Evolutionary conservation across 2,113 vertebrate species (phyloP).

Genomic region (Phylloscopus trochiloides): DNA sequence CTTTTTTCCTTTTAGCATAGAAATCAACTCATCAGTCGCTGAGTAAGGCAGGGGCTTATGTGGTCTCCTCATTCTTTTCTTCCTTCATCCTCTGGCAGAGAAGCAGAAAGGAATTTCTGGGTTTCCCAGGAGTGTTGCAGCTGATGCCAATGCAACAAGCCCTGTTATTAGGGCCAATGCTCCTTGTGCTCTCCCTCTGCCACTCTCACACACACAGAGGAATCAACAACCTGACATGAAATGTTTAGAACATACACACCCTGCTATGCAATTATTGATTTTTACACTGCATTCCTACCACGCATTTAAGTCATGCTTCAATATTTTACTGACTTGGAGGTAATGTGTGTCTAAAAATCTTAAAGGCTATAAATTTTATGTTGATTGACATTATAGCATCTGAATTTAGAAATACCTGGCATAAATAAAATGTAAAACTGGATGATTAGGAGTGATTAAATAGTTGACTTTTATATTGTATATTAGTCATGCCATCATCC

Average conservation of each 20-base stretch:
- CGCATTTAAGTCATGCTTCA: not conserved
- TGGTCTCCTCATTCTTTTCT: not conserved
- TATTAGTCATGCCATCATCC: slow-evolving; percentile 44
- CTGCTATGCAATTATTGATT: not conserved
- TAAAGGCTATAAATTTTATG: not conserved
- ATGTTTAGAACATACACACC: not conserved
- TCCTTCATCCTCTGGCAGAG: not conserved
- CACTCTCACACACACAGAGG: not conserved
- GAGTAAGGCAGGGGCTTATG: not conserved
- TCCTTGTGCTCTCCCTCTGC: not conserved
- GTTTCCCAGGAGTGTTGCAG: not conserved
- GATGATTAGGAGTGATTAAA: slow-evolving; percentile 36
- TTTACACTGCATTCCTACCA: not conserved
- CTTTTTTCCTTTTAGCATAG: not conserved
- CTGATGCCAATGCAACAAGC: not conserved
- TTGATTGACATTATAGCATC: slow-evolving; percentile 8
- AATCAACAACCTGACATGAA: not conserved
- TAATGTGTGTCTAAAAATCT: not conserved
- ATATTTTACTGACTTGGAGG: not conserved
- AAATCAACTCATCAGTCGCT: not conserved
- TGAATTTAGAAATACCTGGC: slow-evolving; percentile 34
- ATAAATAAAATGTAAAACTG: slow-evolving; percentile 34
- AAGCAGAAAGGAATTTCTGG: not conserved
- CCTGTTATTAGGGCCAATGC: not conserved
- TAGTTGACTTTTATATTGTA: slow-evolving; percentile 5